Percentiles rank a stretch among this genome's conserved stretches.
Conservation (phyloP, 2,888 invertebrate species). For the Tipula helvola region DNA sequence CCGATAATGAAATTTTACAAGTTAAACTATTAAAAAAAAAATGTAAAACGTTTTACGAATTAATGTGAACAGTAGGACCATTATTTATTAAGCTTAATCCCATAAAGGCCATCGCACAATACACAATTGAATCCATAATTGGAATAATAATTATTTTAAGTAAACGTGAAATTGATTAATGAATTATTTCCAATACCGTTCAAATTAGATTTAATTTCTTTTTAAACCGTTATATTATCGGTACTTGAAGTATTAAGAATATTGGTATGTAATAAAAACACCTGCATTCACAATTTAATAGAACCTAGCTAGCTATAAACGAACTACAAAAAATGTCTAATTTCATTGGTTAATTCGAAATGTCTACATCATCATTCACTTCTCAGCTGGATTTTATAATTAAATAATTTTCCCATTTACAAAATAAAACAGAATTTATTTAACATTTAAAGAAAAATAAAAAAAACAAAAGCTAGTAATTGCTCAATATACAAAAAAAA, state of each 20-base stretch:
- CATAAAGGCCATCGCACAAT: not conserved
- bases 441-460: not conserved
- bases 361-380: not conserved
- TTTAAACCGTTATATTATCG: not conserved
- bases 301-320: too few species aligned
- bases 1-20: not conserved
- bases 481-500: not conserved
- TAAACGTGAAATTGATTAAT: not conserved
- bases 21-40: not conserved
- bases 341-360: not conserved
- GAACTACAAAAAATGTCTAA: not conserved
- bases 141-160: not conserved
- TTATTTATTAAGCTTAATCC: not conserved
- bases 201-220: not conserved
- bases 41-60: not conserved
- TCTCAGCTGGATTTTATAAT: not conserved
- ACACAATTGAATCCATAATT: not conserved
- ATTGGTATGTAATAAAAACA: too few species aligned
- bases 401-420: not conserved
- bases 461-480: not conserved
- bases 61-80: not conserved
- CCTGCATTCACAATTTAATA: not conserved
- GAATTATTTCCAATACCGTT: not conserved
- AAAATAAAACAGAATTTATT: not conserved
- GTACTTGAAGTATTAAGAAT: not conserved